Percentiles rank a stretch among this genome's conserved stretches.
phyloP scores from a whole-genome alignment of 2,113 vertebrate species.

The Phocoena phocoena region DNA sequence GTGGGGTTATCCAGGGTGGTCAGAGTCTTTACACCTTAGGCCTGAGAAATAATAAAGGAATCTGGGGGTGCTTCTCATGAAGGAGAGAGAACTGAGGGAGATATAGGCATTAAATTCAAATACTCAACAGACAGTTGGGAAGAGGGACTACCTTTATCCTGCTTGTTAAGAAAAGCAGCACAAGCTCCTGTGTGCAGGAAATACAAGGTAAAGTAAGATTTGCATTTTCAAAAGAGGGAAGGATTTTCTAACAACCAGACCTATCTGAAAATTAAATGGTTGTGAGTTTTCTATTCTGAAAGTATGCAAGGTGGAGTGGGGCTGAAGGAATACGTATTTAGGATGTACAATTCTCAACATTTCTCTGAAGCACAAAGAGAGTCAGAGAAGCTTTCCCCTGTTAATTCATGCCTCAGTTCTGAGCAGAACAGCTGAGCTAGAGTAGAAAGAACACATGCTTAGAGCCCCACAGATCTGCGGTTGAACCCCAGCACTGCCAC shows the following conservation, averaged over 20 bases:
- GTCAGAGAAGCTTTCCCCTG: neutral
- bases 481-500: fast-evolving
- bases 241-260: neutral
- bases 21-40: neutral
- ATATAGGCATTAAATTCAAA: neutral
- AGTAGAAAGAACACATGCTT: neutral
- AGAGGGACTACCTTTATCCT: neutral
- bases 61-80: neutral
- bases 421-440: neutral
- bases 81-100: neutral
- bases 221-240: neutral
- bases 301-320: neutral
- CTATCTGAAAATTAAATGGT: neutral
- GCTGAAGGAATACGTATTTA: neutral
- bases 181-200: neutral
- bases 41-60: neutral
- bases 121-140: neutral
- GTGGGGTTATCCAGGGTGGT: neutral
- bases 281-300: neutral
- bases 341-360: neutral
- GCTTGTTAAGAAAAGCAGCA: neutral
- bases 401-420: neutral
- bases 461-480: neutral
- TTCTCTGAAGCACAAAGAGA: neutral
- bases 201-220: neutral